phyloP scores from a whole-genome alignment of 2,797 vertebrate genomes.

The Podarcis siculus region DNA sequence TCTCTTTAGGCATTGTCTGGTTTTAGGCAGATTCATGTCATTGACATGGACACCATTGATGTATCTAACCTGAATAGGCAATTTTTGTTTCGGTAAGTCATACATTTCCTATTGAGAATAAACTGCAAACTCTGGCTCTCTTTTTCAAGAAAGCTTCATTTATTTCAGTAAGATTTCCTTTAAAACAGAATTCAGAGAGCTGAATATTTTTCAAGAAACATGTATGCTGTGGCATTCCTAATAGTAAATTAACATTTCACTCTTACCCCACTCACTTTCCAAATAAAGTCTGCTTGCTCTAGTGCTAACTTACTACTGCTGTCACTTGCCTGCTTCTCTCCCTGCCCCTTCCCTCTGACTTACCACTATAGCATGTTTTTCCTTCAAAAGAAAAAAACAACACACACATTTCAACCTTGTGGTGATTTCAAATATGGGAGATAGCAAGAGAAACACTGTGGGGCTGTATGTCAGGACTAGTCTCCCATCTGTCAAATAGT shows the following conservation, averaged over 20 bases:
- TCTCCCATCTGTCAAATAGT: background rate
- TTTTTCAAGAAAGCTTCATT: background rate
- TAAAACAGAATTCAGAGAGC: background rate
- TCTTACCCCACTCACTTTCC: background rate
- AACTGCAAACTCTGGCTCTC: background rate
- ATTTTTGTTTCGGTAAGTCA: slow-evolving; percentile 95
- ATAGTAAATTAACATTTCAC: background rate
- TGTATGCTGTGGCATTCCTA: background rate
- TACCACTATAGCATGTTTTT: background rate
- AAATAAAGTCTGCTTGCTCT: background rate
- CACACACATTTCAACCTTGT: background rate
- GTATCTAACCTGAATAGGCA: slow-evolving; percentile 98
- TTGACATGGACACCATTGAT: slow-evolving; percentile 99
- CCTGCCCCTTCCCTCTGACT: background rate
- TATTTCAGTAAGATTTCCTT: background rate
- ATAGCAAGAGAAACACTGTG: background rate
- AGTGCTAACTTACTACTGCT: background rate
- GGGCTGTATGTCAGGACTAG: background rate
- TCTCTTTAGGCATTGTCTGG: slow-evolving; percentile 90
- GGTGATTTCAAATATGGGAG: background rate
- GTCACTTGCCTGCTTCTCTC: background rate
- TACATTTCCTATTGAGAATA: background rate
- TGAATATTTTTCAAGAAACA: background rate
- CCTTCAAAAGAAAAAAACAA: background rate
- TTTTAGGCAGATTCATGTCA: slow-evolving; percentile 95